Evolutionary conservation across 1,140 invertebrate species (phyloP), one percentile per base, ranked within the genome.

Genomic region (Lepidurus apus): DNA sequence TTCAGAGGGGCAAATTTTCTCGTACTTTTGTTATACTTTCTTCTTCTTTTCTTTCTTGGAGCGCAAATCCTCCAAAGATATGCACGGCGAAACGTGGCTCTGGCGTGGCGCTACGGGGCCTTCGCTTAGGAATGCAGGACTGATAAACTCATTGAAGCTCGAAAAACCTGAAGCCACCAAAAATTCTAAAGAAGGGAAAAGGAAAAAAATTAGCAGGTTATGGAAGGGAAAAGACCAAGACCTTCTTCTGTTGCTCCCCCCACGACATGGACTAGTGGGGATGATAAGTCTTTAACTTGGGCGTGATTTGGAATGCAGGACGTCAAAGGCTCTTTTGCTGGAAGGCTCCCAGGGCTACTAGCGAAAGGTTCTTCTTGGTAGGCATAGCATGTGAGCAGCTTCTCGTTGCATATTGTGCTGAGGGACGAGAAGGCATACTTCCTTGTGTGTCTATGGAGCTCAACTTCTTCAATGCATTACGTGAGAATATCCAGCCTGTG

Each of bases 351-450:
- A 34, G 53, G 53, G 53, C 21, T 65, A 65, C 17, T 4, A 47
- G 45, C 17, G 45, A 17, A 47, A 10, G 45, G 13, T 13, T 13
- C 17, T 21, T 65, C 9, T 65, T 65, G 53, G 53, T 65, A 65
- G 53, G 53, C 53, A 65, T 65, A 65, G 53, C 53, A 65, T 65
- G 53, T 65, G 53, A 65, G 17, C 17, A 65, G 53, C 53, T 65
- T 65, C 53, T 65, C 53, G 9, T 65, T 65, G 53, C 53, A 65
- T 65, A 65, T 65, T 7, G 13, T 65, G 10, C 5, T 65, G 17
- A 7, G 13, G 53, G 9, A n/a, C 53, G 53, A n/a, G 17, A 13
- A 65, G n/a, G 17, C 53, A 17, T 65, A 7, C 7, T 65, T 13
- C 53, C 13, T 34, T 34, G 3, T 34, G 34, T 34, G 34, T 4